Evolutionary conservation across 2,888 invertebrate genomes (phyloP), one percentile per base, ranked within the genome.

Genomic region (Alloscopus bannaensis): DNA sequence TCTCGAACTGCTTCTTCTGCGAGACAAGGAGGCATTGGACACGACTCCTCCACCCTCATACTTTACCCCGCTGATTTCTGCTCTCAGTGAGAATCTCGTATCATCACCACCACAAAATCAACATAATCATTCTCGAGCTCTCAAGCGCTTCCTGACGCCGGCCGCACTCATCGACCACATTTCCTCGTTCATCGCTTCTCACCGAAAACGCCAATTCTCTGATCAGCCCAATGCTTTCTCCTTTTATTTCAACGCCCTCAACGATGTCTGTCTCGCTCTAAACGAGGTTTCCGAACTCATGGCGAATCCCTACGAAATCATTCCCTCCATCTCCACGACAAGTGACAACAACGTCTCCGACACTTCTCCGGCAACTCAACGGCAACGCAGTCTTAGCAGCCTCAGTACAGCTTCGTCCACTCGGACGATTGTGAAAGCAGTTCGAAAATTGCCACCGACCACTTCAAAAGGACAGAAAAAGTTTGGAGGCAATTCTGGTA

Each of bases 261-360:
- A 77, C 20, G 81, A 81, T 50, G 52, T 81, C 16, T 81, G 81
- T 20, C 68, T 81, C 2, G 66, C 64, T 1, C 20, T 80, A 2
- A 70, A 68, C 22, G 65, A 80, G 18, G 65, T 71, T 6, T 65
- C 65, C 2, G 73, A 73, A 45, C 28, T 73, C n/a, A 73, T 73
- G 57, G 73, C 59, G 1, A 73, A 73, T 45, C 73, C 73, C 0
- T 73, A 73, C 16, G 73, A 73, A 47, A 65, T 73, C n/a, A 73
- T 73, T 24, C 73, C 73, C n/a, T 24, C 65, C 1, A 18, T 26
- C 1, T 69, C 77, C 2, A 47, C 42, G 0, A 8, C 36, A 6
- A 36, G 78, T 45, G 24, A 1, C 52, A n/a, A 59, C 65, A 3
- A 65, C 78, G 18, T n/a, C 18, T 0, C 55, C 28, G 8, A 40